A percentile compares a stretch with the other conserved stretches of the same genome.
phyloP scores from a whole-genome alignment of 1,140 invertebrate genomes.

The Drosophila sproati region DNA sequence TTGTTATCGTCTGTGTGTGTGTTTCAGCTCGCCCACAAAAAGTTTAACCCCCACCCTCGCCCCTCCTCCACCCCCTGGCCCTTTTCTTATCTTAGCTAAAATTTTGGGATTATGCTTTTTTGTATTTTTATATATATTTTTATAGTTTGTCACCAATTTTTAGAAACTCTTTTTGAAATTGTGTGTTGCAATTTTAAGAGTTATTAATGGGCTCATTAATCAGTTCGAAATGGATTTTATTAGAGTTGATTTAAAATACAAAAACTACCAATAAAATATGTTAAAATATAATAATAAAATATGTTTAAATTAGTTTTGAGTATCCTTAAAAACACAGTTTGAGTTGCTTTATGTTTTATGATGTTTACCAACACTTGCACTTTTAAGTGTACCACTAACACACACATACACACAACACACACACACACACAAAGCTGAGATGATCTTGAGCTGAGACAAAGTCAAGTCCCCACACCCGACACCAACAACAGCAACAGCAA shows the following conservation, averaged over 20 bases:
- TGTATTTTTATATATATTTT: neutral
- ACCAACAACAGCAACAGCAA: slow-evolving; percentile 28
- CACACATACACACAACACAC: neutral
- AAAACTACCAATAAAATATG: too few relatives aligned
- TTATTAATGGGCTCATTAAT: too few relatives aligned
- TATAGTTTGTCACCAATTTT: neutral
- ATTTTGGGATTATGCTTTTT: neutral
- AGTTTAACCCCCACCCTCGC: slow-evolving; percentile 61
- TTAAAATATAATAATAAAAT: too few relatives aligned
- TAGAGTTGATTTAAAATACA: too few relatives aligned
- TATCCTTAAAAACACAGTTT: too few relatives aligned
- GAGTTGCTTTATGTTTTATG: neutral
- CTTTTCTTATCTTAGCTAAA: slow-evolving; percentile 54
- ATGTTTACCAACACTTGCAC: slow-evolving; percentile 34
- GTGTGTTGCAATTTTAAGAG: slow-evolving; percentile 7
- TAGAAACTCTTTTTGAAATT: neutral
- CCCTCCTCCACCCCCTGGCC: slow-evolving; percentile 33
- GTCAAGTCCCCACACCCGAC: slow-evolving; percentile 58
- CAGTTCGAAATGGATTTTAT: too few relatives aligned
- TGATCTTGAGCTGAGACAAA: slow-evolving; percentile 71
- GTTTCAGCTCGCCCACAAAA: slow-evolving; percentile 61
- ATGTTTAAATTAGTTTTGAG: too few relatives aligned
- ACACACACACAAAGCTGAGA: slow-evolving; percentile 7
- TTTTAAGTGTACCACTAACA: slow-evolving; percentile 13
- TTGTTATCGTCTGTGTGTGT: slow-evolving; percentile 29